These are phyloP conservation scores for Hypotaenidia philippensis DNA, from an alignment of 2,797 vertebrate genomes.

Conservation along the genomic window DNA sequence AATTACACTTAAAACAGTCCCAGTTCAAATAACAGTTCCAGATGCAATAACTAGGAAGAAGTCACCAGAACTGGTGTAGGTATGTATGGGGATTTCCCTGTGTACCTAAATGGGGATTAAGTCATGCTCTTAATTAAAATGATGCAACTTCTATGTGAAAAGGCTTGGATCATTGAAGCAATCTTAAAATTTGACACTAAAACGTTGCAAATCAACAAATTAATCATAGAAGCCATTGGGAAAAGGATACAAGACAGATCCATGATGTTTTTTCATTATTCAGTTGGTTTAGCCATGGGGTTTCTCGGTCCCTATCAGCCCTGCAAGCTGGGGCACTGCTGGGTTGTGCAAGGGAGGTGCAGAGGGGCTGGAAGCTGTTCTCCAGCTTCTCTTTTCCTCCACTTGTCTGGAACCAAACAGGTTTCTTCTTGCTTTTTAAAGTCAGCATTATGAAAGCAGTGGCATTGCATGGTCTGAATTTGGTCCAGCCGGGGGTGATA, in stretches of 20 bases:
- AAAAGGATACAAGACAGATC: neutral
- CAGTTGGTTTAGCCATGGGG: neutral
- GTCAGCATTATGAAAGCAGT: neutral
- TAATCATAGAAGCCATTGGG: neutral
- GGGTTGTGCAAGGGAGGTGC: neutral
- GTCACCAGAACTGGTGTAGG: neutral
- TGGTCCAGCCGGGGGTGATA: neutral
- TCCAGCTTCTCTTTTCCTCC: neutral
- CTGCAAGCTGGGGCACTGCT: neutral
- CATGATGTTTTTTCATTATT: neutral
- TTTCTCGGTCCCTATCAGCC: neutral
- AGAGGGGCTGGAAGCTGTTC: neutral
- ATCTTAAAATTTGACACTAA: neutral
- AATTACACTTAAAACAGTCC: slow-evolving; percentile 9
- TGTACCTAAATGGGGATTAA: neutral
- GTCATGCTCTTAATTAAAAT: neutral
- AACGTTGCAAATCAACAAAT: neutral
- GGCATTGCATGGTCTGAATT: neutral
- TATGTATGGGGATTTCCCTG: neutral
- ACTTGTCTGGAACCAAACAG: rapidly evolving
- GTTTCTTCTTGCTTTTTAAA: neutral
- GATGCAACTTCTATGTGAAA: neutral
- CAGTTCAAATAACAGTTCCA: neutral
- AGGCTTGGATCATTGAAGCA: neutral
- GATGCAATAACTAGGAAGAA: neutral